A percentile compares a stretch with the other conserved stretches of the same genome.
Evolutionary conservation across 1,140 invertebrate genomes (phyloP).

Genomic region (honey bee (Apis mellifera)): DNA sequence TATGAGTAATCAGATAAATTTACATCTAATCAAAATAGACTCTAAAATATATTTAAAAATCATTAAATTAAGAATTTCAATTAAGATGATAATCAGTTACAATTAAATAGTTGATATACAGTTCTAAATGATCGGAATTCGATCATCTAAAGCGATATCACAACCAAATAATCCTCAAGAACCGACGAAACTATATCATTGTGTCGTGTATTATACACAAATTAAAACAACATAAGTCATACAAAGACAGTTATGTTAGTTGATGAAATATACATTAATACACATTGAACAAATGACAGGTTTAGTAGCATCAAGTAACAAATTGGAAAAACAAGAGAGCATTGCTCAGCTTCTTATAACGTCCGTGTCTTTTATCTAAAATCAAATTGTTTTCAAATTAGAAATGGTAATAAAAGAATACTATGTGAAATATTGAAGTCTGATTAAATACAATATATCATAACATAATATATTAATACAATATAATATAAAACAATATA

Average conservation of each 20-base stretch:
- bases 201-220: constrained; percentile 7
- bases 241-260: constrained; percentile 21
- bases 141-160: not conserved
- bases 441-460: too few relatives aligned
- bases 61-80: not conserved
- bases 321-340: constrained; percentile 14
- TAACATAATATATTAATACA: too few relatives aligned
- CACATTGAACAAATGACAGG: constrained; percentile 23
- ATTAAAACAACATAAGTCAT: constrained; percentile 37
- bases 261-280: constrained; percentile 33
- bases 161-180: not conserved
- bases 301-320: constrained; percentile 39
- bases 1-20: too few relatives aligned
- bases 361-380: not conserved
- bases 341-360: not conserved
- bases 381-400: too few relatives aligned
- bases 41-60: not conserved
- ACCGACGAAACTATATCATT: not conserved
- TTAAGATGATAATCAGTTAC: not conserved
- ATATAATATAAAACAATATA: too few relatives aligned
- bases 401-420: too few relatives aligned
- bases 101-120: constrained; percentile 16
- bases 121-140: not conserved
- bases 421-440: too few relatives aligned
- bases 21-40: too few relatives aligned